phyloP scores from a whole-genome alignment of 2,888 invertebrate genomes.

The Periphyllus acericola region DNA sequence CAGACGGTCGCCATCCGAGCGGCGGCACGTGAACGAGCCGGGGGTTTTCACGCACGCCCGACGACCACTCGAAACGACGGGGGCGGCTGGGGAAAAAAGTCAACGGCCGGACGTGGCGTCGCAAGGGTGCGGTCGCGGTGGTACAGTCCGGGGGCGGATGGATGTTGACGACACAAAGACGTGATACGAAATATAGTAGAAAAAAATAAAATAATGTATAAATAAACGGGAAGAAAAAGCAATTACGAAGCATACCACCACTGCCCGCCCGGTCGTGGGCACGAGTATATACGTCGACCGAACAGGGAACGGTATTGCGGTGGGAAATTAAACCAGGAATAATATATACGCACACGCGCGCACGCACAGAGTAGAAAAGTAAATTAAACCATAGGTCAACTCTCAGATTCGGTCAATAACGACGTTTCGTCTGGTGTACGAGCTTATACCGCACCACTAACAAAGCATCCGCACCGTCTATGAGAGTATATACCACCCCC shows the following conservation, averaged over 20 bases:
- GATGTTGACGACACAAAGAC: neutral
- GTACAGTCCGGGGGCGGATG: neutral
- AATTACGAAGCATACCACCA: slow-evolving; percentile 12
- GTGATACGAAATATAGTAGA: neutral
- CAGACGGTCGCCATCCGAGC: neutral
- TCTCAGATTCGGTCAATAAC: slow-evolving; percentile 20
- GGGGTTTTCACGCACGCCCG: neutral
- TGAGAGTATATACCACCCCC: neutral
- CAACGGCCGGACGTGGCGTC: neutral
- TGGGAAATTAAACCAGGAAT: slow-evolving; percentile 32
- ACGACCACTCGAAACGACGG: neutral
- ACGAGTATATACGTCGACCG: neutral
- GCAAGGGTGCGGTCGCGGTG: too few species aligned
- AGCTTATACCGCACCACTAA: neutral
- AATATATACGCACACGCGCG: neutral
- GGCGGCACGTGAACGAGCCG: neutral
- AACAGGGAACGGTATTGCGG: slow-evolving; percentile 6
- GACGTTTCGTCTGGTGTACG: neutral
- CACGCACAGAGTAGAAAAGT: neutral
- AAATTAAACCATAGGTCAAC: slow-evolving; percentile 35
- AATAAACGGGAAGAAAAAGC: slow-evolving; percentile 28
- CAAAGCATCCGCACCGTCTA: neutral
- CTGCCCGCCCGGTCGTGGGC: neutral
- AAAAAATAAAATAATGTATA: neutral
- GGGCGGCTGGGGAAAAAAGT: neutral